Evolutionary conservation across 2,888 invertebrate genomes (phyloP).

Genomic region (Caenorhabditis imperialis): DNA sequence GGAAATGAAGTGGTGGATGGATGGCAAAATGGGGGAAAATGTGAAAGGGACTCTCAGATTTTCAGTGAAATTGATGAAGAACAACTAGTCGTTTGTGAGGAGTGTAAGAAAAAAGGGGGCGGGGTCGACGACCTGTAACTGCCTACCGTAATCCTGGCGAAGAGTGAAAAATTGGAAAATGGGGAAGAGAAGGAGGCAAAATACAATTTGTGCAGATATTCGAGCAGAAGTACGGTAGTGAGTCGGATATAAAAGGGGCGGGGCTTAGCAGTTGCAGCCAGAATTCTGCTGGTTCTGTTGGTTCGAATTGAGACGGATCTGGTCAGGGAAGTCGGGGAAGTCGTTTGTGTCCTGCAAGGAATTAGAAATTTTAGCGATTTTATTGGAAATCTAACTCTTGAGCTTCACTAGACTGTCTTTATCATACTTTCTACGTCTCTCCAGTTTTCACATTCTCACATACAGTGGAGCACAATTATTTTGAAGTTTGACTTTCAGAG

Average conservation of each 20-base stretch:
- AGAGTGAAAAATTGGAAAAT: slow-evolving; percentile 5
- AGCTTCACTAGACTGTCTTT: too few species aligned
- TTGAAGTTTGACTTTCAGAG: too few species aligned
- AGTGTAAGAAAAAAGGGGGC: slow-evolving; percentile 16
- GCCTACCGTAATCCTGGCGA: slow-evolving; percentile 50
- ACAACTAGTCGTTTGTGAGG: too few species aligned
- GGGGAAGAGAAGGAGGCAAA: background rate
- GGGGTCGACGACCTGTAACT: slow-evolving; percentile 29
- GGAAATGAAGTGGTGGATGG: too few species aligned
- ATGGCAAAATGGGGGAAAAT: too few species aligned
- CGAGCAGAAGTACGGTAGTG: slow-evolving; percentile 1
- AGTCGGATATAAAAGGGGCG: background rate
- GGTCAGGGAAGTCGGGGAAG: slow-evolving; percentile 94
- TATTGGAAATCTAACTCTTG: background rate
- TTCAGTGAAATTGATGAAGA: too few species aligned
- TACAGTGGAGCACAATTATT: too few species aligned
- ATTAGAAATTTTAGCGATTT: background rate
- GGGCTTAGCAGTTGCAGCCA: slow-evolving; percentile 59
- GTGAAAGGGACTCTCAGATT: too few species aligned
- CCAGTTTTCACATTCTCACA: too few species aligned
- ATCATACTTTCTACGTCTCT: too few species aligned
- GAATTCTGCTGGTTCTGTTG: slow-evolving; percentile 48
- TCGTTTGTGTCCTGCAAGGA: slow-evolving; percentile 66
- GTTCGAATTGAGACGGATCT: slow-evolving; percentile 78
- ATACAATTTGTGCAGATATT: slow-evolving; percentile 46